Conservation (phyloP, 2,888 invertebrate genomes). For the Brachynemurus nebulosus region DNA sequence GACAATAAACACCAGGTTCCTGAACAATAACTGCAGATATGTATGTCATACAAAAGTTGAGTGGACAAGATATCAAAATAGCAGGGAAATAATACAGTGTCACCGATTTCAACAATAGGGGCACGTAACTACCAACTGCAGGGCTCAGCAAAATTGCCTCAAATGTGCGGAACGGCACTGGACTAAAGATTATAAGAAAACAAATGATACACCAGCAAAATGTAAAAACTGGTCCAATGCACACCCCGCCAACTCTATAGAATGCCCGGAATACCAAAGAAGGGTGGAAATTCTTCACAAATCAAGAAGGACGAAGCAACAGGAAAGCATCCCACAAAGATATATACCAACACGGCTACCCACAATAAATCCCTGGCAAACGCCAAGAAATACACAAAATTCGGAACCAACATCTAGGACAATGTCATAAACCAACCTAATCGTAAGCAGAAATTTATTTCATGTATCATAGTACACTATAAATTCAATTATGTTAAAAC, state of each 20-base stretch:
- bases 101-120: slow-evolving; percentile 23
- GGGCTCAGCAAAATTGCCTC: slow-evolving; percentile 17
- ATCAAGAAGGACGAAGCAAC: background rate
- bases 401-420: no score
- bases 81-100: slow-evolving; percentile 20
- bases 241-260: slow-evolving; percentile 21
- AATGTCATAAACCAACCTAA: no score
- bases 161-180: slow-evolving; percentile 21
- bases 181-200: slow-evolving; percentile 20
- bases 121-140: slow-evolving; percentile 21
- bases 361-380: no score
- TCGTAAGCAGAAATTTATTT: no score
- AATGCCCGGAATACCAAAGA: slow-evolving; percentile 16
- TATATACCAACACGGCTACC: background rate
- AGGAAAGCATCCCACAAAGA: no score
- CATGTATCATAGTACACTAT: no score
- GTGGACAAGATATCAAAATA: slow-evolving; percentile 19
- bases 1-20: background rate
- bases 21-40: background rate
- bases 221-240: slow-evolving; percentile 21
- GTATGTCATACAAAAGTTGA: slow-evolving; percentile 6
- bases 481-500: no score
- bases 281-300: slow-evolving; percentile 11
- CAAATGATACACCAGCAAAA: slow-evolving; percentile 17
- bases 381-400: no score